Evolutionary conservation across 2,888 invertebrate genomes (phyloP), one percentile per base, ranked within the genome.

Genomic region (Latrodectus hesperus): DNA sequence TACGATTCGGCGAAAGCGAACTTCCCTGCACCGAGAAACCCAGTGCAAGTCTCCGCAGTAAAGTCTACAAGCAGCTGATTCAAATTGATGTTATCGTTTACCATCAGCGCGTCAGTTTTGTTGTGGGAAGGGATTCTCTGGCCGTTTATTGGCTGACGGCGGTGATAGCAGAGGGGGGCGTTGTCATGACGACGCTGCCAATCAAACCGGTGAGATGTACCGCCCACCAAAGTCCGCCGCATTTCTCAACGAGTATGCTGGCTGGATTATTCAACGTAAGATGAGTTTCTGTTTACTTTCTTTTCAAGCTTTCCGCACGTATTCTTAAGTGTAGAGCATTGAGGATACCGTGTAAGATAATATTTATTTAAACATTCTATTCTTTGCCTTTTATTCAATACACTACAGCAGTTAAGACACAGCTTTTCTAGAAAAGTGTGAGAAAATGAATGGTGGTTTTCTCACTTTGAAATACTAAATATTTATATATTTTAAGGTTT

Each of bases 11-110:
- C 12, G 60, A n/a, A 14, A 60, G 60, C 10, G 12, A 16, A 14
- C 38, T 64, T 53, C 53, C 55, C 60, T 49, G 11, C 68, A 60
- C 64, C 26, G 22, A 55, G 71, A 55, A 73, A 77, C 67, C 51
- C 73, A 81, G 80, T 51, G 73, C 79, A 67, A 75, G 72, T 77
- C 85, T 17, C 78, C 26, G 80, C 49, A 71, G 85, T 72, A 65
- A 73, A 78, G 76, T 76, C 70, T 78, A 49, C 79, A 52, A 73
- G 77, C 87, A 88, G 87, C 87, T 88, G 88, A 84, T 84, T 88
- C 88, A 88, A 83, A 80, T 88, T 88, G 88, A 84, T 80, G 84
- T 88, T 88, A 88, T 88, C 88, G 78, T 88, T 84, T 84, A 78
- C 88, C 76, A 88, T 79, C 78, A 82, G 88, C 78, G 82, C 83